Base-by-base conservation (phyloP, 1,140 invertebrate genomes). In the Rhopalosiphum padi region DNA sequence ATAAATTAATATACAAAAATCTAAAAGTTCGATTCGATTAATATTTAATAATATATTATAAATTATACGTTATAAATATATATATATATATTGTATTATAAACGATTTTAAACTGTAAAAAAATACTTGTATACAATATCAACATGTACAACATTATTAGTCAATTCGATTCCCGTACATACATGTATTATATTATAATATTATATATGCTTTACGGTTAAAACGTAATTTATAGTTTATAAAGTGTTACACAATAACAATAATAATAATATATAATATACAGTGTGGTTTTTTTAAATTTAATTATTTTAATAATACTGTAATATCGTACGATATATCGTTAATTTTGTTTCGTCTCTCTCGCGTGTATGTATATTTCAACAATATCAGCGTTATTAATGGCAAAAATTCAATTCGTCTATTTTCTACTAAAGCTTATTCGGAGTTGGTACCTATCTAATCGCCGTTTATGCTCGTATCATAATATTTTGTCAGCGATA, bases 1-100 rank as follows among this genome's bases (percentile, higher is more conserved):
- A 68, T 68, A n/a, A 68, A 68, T 68, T 68, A 68, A 68, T n/a
- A n/a, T 68, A 68, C 30, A n/a, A 68, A n/a, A n/a, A 68, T 68
- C 15, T n/a, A n/a, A 68, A 68, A 68, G 30, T 77, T 77, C n/a
- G n/a, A 77, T 77, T 77, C 60, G 15, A 77, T 77, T 77, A 77
- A 77, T 77, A 77, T 77, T 77, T 77, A 77, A 77, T 77, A 77
- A 77, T n/a, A n/a, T 35, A 77, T n/a, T n/a, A 21, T 30, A n/a
- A 68, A 21, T 18, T 18, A 18, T 51, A 18, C 11, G 18, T 46
- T 46, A 46, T 46, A 46, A n/a, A n/a, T n/a, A n/a, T n/a, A n/a
- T 46, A 11, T 46, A 46, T 7, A 0, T 46, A 46, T 9, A 46
- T 46, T 46, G 46, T 9, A 3, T 30, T 30, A 15, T 68, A 30